Evolutionary conservation across 30 jellyfish, hydroid and myxozoan genomes (phyloP).

Genomic region (Hydra vulgaris): DNA sequence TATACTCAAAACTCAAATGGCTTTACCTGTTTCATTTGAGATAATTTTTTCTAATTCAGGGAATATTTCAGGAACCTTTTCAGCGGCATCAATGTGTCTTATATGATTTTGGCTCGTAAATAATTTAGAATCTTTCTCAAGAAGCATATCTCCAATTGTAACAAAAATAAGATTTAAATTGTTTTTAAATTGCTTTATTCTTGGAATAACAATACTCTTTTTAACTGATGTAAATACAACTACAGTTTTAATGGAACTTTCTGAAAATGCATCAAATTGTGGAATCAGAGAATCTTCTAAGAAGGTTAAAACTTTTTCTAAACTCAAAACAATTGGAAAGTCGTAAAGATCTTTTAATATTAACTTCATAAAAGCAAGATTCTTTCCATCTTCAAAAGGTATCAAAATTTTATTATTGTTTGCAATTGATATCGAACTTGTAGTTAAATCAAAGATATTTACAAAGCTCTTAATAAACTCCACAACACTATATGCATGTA

Average conservation of each 20-base stretch:
- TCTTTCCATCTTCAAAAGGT: constrained; percentile 11
- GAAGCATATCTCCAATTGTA: background rate
- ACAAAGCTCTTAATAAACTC: background rate
- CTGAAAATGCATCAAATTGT: background rate
- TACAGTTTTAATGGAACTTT: background rate
- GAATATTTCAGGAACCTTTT: background rate
- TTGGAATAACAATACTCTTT: background rate
- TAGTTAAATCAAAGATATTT: background rate
- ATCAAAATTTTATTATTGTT: background rate
- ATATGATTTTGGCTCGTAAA: background rate
- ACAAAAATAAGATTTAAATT: background rate
- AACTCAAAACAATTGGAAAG: background rate
- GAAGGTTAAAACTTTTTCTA: background rate
- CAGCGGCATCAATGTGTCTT: background rate
- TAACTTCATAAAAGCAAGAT: background rate
- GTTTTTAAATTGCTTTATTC: background rate
- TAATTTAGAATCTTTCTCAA: background rate
- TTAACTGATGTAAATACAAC: background rate
- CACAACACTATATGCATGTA: background rate
- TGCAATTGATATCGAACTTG: background rate
- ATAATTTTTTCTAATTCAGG: background rate
- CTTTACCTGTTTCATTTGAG: background rate
- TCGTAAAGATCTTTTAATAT: background rate
- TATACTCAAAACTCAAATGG: too few relatives aligned
- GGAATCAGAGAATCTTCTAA: background rate